These are phyloP conservation scores for Neelides sp. DNA, from an alignment of 1,140 invertebrate genomes.

Conservation along the genomic window DNA sequence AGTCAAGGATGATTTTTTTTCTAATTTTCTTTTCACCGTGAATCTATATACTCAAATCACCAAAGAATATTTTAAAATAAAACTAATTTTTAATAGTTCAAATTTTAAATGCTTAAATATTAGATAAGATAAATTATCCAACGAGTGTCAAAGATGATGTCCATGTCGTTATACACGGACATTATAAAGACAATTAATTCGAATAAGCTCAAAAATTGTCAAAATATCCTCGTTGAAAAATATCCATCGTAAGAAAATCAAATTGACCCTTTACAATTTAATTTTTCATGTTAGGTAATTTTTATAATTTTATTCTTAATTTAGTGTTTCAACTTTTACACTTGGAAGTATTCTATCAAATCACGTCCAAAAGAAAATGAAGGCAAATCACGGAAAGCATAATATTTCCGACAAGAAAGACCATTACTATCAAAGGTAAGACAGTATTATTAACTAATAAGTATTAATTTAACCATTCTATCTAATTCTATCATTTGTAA, in stretches of 20 bases:
- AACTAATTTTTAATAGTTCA: too few relatives aligned
- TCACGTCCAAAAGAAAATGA: slow-evolving; percentile 27
- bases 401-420: slow-evolving; percentile 20
- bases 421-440: slow-evolving; percentile 26
- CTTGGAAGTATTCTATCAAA: slow-evolving; percentile 27
- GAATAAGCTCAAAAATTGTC: slow-evolving; percentile 15
- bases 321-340: slow-evolving; percentile 23
- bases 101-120: too few relatives aligned
- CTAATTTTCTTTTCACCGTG: too few relatives aligned
- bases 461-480: neutral
- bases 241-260: slow-evolving; percentile 28
- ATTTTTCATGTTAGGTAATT: slow-evolving; percentile 4
- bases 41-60: too few relatives aligned
- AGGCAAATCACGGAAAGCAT: slow-evolving; percentile 19
- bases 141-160: slow-evolving; percentile 29
- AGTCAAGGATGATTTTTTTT: too few relatives aligned
- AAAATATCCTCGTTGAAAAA: slow-evolving; percentile 21
- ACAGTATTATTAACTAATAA: neutral
- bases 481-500: neutral
- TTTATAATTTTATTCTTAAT: neutral
- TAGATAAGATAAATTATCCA: too few relatives aligned
- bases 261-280: neutral
- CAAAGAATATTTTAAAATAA: too few relatives aligned
- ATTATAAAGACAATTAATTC: slow-evolving; percentile 27
- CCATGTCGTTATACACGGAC: slow-evolving; percentile 17